A percentile compares a stretch with the other conserved stretches of the same genome.
Conservation (phyloP, 2,888 invertebrate genomes). For the Augiades crinisus region DNA sequence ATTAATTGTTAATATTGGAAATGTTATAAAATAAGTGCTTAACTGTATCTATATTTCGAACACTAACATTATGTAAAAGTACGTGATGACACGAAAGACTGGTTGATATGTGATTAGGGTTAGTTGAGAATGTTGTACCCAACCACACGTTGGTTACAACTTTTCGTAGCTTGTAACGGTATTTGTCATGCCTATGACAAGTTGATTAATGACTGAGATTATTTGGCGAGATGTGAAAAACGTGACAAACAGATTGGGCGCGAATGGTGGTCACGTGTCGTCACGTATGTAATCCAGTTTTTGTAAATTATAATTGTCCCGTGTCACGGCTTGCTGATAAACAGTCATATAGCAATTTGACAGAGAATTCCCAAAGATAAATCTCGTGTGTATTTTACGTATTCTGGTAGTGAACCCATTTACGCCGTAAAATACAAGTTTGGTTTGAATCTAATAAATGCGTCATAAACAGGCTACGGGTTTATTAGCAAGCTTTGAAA, state of each 20-base stretch:
- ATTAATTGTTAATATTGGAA: conserved; percentile 20
- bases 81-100: conserved; percentile 23
- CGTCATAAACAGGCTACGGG: no score
- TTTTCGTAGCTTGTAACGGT: neutral
- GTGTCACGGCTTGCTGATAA: no score
- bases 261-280: conserved; percentile 2
- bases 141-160: neutral
- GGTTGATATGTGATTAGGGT: conserved; percentile 13
- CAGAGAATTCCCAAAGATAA: no score
- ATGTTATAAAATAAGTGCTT: conserved; percentile 15
- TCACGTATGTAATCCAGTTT: conserved; percentile 9
- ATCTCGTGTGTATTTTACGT: no score
- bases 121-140: neutral
- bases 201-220: conserved; percentile 3
- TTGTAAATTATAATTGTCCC: no score
- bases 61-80: conserved; percentile 1
- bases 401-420: no score
- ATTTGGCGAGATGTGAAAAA: neutral
- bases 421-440: no score
- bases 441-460: no score
- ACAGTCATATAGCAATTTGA: no score
- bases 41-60: conserved; percentile 8
- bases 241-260: neutral
- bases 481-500: no score
- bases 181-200: neutral